Evolutionary conservation across 2,888 invertebrate genomes (phyloP).

Genomic region (Pristionchus japonicus): DNA sequence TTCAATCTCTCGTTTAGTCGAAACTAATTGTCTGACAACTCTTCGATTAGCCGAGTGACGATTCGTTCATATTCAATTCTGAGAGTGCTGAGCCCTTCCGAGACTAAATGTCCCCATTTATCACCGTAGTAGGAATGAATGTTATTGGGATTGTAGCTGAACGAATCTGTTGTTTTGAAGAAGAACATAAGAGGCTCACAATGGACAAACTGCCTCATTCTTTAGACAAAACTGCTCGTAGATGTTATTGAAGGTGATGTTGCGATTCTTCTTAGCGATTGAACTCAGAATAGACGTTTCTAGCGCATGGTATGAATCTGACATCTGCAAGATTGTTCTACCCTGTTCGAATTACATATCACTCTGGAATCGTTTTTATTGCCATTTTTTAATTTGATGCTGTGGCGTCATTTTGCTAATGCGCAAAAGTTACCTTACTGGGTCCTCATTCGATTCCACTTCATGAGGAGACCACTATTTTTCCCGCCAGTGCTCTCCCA

Average conservation of each 20-base stretch:
- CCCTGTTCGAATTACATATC: too few relatives aligned
- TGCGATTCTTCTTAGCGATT: neutral
- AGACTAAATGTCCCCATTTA: slow-evolving; percentile 14
- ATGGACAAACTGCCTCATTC: slow-evolving; percentile 1
- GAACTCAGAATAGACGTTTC: neutral
- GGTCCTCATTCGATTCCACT: too few relatives aligned
- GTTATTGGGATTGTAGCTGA: slow-evolving; percentile 2
- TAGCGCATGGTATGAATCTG: neutral
- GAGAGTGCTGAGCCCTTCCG: slow-evolving; percentile 2
- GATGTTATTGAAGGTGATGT: neutral
- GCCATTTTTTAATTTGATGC: too few relatives aligned
- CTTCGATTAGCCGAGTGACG: neutral
- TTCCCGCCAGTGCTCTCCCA: too few relatives aligned
- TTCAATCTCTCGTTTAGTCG: too few relatives aligned
- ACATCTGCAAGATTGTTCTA: neutral
- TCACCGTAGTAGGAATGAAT: slow-evolving; percentile 23
- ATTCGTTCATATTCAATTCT: neutral
- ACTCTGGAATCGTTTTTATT: too few relatives aligned
- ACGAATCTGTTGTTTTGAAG: neutral
- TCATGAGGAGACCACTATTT: too few relatives aligned
- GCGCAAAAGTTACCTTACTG: too few relatives aligned
- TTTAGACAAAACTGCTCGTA: slow-evolving; percentile 7
- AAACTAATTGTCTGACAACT: neutral
- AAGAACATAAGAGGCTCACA: neutral
- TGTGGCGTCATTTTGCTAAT: too few relatives aligned